Evolutionary conservation across 2,888 invertebrate genomes (phyloP), one percentile per base, ranked within the genome.

Genomic region (Atrina japonica): DNA sequence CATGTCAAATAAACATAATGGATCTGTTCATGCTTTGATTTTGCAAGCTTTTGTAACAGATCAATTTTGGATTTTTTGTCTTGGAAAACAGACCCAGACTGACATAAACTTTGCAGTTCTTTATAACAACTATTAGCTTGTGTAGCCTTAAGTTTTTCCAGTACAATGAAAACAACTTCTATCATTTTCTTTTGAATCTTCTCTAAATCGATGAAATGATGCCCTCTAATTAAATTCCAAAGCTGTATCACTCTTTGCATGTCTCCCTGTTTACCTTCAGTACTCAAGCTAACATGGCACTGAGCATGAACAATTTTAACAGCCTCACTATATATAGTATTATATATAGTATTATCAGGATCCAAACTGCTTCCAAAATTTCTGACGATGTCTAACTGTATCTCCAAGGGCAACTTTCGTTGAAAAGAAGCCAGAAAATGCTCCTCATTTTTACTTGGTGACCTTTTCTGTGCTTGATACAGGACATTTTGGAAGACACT

Each of bases 21-120:
- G 16, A 47, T n/a, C 3, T 47, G 5, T 47, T 47, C 21, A 47
- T 47, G n/a, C 47, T 47, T 47, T 43, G 58, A 58, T 27, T 1
- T 43, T 23, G 43, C 58, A 21, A 43, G 16, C 23, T 25, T 43
- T 14, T 18, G 35, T 23, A 58, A 16, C 2, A 58, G 43, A 6
- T 7, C 18, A 2, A 43, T 14, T 30, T 58, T 58, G 25, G 43
- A 14, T 21, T 21, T 21, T n/a, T 3, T 52, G 6, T 55, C 35
- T 9, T 14, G 6, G 18, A 55, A 55, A 6, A 30, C 21, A 18
- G 29, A n/a, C 6, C 35, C 35, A 35, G 18, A 2, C 5, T 30
- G 0, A 9, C 55, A 55, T 9, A 55, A 2, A 1, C 30, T 35
- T 30, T 55, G 9, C 9, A 55, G 9, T n/a, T 18, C 1, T 18